phyloP scores from a whole-genome alignment of 2,888 invertebrate genomes.

The Limenitis arthemis region DNA sequence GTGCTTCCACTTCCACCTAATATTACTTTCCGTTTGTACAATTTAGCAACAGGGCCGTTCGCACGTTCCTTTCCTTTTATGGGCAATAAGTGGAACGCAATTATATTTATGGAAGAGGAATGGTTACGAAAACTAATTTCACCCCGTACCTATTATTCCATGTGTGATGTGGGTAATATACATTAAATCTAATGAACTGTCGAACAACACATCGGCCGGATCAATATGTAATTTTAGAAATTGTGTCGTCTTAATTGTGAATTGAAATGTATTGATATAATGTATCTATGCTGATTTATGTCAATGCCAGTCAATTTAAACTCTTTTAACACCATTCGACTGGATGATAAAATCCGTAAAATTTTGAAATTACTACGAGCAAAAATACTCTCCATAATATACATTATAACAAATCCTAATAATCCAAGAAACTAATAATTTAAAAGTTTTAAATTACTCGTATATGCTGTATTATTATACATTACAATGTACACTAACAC shows the following conservation, averaged over 20 bases:
- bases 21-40: slow-evolving; percentile 72
- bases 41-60: slow-evolving; percentile 70
- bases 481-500: no score
- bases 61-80: slow-evolving; percentile 70
- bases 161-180: slow-evolving; percentile 33
- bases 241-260: background rate
- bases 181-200: slow-evolving; percentile 32
- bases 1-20: slow-evolving; percentile 62
- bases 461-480: no score
- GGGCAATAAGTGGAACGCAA: slow-evolving; percentile 72
- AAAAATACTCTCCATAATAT: no score
- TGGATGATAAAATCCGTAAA: no score
- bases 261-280: no score
- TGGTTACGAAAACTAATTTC: slow-evolving; percentile 68
- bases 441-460: no score
- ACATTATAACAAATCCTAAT: no score
- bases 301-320: no score
- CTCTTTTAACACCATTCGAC: no score
- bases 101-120: slow-evolving; percentile 69
- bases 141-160: slow-evolving; percentile 47
- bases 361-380: no score
- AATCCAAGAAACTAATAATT: no score
- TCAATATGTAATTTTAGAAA: background rate
- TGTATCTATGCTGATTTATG: no score
- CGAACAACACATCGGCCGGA: slow-evolving; percentile 2